Evolutionary conservation across 2,888 invertebrate species (phyloP).

Genomic region (Eupithecia dodoneata): DNA sequence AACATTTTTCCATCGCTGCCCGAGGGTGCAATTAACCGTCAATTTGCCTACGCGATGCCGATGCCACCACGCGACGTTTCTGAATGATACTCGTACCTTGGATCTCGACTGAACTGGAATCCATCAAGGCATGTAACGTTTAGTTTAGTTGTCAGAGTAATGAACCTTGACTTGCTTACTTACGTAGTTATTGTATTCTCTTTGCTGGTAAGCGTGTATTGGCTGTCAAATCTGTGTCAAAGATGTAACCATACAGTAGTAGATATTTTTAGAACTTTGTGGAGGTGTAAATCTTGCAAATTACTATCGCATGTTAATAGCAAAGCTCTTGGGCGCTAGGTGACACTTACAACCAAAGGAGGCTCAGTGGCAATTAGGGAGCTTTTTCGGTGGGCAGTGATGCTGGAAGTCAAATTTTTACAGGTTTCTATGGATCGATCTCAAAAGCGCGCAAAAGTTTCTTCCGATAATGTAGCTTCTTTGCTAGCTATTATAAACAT

Average conservation of each 20-base stretch:
- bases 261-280: neutral
- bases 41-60: constrained; percentile 65
- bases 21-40: constrained; percentile 68
- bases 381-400: neutral
- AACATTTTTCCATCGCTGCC: constrained; percentile 54
- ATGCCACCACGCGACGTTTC: constrained; percentile 43
- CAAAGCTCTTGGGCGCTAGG: neutral
- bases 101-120: constrained; percentile 18
- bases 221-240: neutral
- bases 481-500: neutral
- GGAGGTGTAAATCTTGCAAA: neutral
- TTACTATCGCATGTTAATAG: neutral
- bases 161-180: neutral
- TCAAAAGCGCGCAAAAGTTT: neutral
- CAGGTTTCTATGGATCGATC: neutral
- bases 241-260: neutral
- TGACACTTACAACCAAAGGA: neutral
- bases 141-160: neutral
- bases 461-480: neutral
- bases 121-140: neutral
- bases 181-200: neutral
- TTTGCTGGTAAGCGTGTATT: neutral
- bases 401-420: neutral
- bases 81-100: constrained; percentile 9
- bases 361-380: neutral